These are phyloP conservation scores for Sylvia atricapilla DNA, from an alignment of 2,113 vertebrate species.

Conservation along the genomic window DNA sequence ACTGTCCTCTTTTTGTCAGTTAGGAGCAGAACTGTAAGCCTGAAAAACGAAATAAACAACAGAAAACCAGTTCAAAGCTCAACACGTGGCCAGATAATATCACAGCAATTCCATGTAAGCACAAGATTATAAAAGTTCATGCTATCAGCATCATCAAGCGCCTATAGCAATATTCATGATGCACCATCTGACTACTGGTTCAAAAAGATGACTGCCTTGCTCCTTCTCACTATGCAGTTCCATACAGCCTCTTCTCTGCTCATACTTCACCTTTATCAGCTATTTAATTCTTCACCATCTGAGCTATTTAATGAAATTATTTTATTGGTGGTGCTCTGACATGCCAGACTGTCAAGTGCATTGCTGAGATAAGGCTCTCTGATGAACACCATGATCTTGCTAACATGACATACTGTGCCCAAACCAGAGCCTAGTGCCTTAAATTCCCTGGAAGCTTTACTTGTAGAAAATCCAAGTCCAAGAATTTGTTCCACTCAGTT, in stretches of 20 bases:
- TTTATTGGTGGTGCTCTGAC: background rate
- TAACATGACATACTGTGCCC: background rate
- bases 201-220: background rate
- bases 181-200: background rate
- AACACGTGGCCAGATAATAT: background rate
- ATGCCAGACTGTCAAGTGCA: background rate
- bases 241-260: background rate
- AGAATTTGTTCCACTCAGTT: background rate
- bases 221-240: background rate
- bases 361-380: background rate
- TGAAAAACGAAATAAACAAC: background rate
- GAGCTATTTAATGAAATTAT: background rate
- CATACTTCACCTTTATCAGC: background rate
- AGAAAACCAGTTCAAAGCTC: background rate
- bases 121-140: background rate
- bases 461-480: background rate
- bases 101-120: background rate
- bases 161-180: background rate
- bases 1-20: background rate
- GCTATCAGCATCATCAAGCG: background rate
- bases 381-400: background rate
- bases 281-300: background rate
- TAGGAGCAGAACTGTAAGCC: background rate
- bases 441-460: background rate
- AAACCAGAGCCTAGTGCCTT: background rate